These are phyloP conservation scores for Henricia sp. DNA, from an alignment of 53 echinoderm and acorn worm genomes.

Conservation along the genomic window DNA sequence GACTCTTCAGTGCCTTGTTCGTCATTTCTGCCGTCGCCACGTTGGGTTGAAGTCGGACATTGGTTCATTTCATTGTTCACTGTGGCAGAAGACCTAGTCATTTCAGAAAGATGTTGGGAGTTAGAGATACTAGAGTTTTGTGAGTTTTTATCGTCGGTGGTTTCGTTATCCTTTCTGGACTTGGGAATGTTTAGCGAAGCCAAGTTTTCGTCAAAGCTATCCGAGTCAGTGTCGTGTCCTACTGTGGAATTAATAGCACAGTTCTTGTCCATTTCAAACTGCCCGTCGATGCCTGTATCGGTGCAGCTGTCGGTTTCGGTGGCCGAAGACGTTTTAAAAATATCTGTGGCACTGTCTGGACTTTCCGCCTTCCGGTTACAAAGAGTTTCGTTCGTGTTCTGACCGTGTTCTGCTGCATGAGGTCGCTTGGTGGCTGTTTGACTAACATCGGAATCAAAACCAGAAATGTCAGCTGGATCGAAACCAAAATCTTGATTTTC, in stretches of 20 bases:
- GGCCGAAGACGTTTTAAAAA: conserved; percentile 10
- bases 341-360: conserved; percentile 19
- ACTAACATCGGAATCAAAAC: conserved; percentile 16
- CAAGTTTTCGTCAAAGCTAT: conserved; percentile 29
- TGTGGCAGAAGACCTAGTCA: not conserved
- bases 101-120: not conserved
- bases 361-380: conserved; percentile 7
- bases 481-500: not conserved
- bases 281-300: not conserved
- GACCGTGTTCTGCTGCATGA: not conserved
- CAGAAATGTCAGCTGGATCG: not conserved
- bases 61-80: not conserved
- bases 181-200: not conserved
- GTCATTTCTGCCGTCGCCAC: not conserved
- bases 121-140: not conserved
- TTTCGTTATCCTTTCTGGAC: not conserved
- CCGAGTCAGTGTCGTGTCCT: not conserved
- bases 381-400: not conserved
- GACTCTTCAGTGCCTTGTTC: not conserved
- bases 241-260: not conserved
- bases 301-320: not conserved
- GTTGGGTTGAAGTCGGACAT: not conserved
- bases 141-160: not conserved
- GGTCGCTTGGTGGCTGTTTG: not conserved
- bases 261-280: not conserved